Evolutionary conservation across 1,140 invertebrate genomes (phyloP).

Genomic region (Ylistrum balloti): DNA sequence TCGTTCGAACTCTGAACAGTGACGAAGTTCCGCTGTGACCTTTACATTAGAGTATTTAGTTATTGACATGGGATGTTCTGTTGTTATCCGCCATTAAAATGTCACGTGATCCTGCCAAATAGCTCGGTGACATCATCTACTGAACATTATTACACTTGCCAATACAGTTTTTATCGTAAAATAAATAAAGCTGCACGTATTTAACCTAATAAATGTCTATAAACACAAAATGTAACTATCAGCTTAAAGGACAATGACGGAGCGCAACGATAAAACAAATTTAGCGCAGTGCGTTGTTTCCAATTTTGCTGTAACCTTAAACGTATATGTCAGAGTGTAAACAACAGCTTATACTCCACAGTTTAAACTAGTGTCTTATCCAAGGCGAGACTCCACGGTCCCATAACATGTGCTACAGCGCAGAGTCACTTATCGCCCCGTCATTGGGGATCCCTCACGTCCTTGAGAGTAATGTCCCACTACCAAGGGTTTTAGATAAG

Average conservation of each 20-base stretch:
- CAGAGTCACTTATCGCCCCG: slow-evolving; percentile 39
- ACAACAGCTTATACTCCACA: not conserved
- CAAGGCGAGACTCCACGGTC: not conserved
- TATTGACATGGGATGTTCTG: not conserved
- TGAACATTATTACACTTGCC: not conserved
- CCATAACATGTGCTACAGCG: not conserved
- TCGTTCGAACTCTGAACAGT: too few relatives aligned
- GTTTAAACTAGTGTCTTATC: not conserved
- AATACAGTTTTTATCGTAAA: not conserved
- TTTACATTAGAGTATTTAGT: not conserved
- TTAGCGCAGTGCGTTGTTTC: not conserved
- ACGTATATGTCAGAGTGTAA: not conserved
- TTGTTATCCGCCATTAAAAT: not conserved
- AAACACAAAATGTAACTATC: not conserved
- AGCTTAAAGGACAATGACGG: not conserved
- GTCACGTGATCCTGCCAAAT: not conserved
- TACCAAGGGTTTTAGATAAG: slow-evolving; percentile 65
- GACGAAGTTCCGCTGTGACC: not conserved
- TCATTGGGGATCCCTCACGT: slow-evolving; percentile 56
- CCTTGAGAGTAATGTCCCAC: slow-evolving; percentile 65
- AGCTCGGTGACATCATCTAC: not conserved
- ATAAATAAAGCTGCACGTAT: slow-evolving; percentile 3
- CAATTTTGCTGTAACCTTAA: not conserved
- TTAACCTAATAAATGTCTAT: slow-evolving; percentile 22
- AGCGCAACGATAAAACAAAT: not conserved